Base-by-base conservation (phyloP, 2,888 invertebrate genomes). In the Yponomeuta sedellus region DNA sequence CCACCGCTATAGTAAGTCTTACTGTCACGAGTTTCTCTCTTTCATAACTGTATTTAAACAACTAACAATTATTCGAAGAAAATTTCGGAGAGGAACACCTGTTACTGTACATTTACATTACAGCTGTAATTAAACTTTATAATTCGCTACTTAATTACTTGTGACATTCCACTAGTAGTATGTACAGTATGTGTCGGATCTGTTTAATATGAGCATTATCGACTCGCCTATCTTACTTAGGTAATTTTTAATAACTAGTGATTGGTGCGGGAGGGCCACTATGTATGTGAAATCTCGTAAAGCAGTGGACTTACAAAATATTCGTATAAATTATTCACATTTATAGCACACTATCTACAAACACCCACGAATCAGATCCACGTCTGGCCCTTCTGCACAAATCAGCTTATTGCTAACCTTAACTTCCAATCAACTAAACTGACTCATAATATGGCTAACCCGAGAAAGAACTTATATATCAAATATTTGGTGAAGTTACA, bases 311-410 rank as follows among this genome's bases (percentile, higher is more conserved):
- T 89, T 89, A 91, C 87, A 90, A 86, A 86, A 86, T 89, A 90
- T 83, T 91, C 88, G 89, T 90, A 89, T 89, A 90, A 90, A 90
- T 89, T 90, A 90, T 90, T 88, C 89, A 90, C 90, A 89, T 88
- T 88, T 88, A 89, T 88, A 88, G 90, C 88, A 89, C 86, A 89
- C 85, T 91, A 91, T 89, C 89, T 89, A 90, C 89, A 89, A 80
- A 86, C 86, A 88, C 82, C 84, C 88, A 82, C 84, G 77, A 74
- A 77, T 82, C 82, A 82, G 79, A 79, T 79, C 81, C 83, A 82
- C 83, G 78, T 73, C 73, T 79, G 88, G 83, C 86, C 86, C 88
- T 84, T 74, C 83, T 75, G 85, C 85, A 83, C 77, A 81, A 84
- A 88, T 85, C 83, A 76, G 72, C 83, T 83, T 82, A 86, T 73